phyloP scores from a whole-genome alignment of 1,140 invertebrate genomes.

The Lethocerus indicus region DNA sequence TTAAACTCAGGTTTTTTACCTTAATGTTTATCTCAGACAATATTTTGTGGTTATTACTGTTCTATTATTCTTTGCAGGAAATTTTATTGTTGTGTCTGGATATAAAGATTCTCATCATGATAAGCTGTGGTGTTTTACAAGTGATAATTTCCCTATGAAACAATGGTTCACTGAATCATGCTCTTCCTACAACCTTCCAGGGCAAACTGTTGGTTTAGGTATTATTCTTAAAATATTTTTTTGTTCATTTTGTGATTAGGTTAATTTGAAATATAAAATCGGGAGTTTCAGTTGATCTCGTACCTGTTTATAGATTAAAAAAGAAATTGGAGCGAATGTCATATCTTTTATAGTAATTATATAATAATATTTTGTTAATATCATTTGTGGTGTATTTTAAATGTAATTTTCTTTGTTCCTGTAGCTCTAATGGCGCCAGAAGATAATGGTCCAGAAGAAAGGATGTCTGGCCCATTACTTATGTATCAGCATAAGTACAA shows the following conservation, averaged over 20 bases:
- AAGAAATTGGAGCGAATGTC: neutral
- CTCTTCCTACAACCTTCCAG: neutral
- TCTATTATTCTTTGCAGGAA: too few relatives aligned
- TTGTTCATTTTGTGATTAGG: too few relatives aligned
- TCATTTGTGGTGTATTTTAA: neutral
- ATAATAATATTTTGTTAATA: neutral
- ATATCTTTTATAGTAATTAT: neutral
- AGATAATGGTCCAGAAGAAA: slow-evolving; percentile 29
- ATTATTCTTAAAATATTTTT: too few relatives aligned
- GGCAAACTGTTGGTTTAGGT: slow-evolving; percentile 15
- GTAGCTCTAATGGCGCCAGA: slow-evolving; percentile 32
- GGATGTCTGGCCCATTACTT: slow-evolving; percentile 23
- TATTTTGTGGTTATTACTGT: too few relatives aligned
- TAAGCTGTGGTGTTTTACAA: slow-evolving; percentile 55
- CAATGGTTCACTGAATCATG: slow-evolving; percentile 4
- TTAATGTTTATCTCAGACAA: too few relatives aligned
- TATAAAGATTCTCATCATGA: too few relatives aligned
- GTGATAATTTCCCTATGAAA: slow-evolving; percentile 39
- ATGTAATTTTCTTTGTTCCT: neutral
- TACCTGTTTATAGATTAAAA: neutral
- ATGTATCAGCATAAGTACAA: slow-evolving; percentile 47
- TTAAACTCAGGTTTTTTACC: too few relatives aligned
- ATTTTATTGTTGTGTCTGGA: too few relatives aligned
- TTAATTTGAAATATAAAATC: too few relatives aligned
- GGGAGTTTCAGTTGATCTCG: too few relatives aligned